Percentiles rank a stretch among this genome's conserved stretches.
phyloP scores from a whole-genome alignment of 2,888 invertebrate genomes.

The Ephialtes manifestator region DNA sequence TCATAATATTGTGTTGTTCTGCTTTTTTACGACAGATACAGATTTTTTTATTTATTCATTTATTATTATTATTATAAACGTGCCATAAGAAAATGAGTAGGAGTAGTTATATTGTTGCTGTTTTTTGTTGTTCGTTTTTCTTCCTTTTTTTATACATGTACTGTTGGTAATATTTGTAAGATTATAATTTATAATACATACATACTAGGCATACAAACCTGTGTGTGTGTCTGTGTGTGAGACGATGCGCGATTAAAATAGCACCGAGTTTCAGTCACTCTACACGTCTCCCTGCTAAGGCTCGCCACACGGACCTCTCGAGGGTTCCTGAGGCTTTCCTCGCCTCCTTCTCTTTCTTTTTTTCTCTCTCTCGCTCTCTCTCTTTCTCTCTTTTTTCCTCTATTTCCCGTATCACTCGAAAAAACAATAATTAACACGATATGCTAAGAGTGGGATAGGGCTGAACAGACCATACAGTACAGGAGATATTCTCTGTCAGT shows the following conservation, averaged over 20 bases:
- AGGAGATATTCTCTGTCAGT: no score
- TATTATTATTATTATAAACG: constrained; percentile 83
- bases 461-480: constrained; percentile 62
- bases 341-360: constrained; percentile 25
- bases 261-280: constrained; percentile 83
- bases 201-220: constrained; percentile 83
- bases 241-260: constrained; percentile 84
- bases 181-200: constrained; percentile 86
- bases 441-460: constrained; percentile 68
- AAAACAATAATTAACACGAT: constrained; percentile 67
- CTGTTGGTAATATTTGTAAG: constrained; percentile 81
- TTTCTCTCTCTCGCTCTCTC: constrained; percentile 57
- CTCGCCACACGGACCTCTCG: constrained; percentile 35
- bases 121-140: constrained; percentile 51
- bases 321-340: constrained; percentile 9
- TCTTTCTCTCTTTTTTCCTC: constrained; percentile 56
- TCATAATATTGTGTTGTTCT: constrained; percentile 76
- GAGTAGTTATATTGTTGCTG: constrained; percentile 79
- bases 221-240: constrained; percentile 72
- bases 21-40: constrained; percentile 62
- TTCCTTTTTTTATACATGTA: constrained; percentile 75
- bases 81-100: constrained; percentile 85
- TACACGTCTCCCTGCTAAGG: constrained; percentile 72
- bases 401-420: constrained; percentile 57
- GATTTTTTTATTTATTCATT: background rate